Percentiles rank a stretch among this genome's conserved stretches.
phyloP scores from a whole-genome alignment of 2,888 invertebrate genomes.

The Mechanitis messenoides region DNA sequence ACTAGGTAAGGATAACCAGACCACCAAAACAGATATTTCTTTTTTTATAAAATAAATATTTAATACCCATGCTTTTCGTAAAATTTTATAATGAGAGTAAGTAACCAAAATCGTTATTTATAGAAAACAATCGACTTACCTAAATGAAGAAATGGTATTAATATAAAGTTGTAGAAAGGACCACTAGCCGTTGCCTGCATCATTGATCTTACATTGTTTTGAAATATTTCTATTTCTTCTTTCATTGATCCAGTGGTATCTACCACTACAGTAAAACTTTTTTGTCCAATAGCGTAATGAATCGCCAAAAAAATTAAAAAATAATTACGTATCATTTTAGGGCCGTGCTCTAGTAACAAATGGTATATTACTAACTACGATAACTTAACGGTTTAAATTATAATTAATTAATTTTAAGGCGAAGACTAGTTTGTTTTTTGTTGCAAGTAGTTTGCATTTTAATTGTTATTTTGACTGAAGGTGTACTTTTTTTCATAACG shows the following conservation, averaged over 20 bases:
- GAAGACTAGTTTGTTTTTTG: too few species aligned
- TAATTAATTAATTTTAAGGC: too few species aligned
- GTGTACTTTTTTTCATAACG: too few species aligned
- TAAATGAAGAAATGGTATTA: conserved; percentile 32
- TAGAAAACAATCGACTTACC: conserved; percentile 27
- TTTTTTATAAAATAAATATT: too few species aligned
- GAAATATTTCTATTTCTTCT: conserved; percentile 42
- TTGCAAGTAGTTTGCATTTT: too few species aligned
- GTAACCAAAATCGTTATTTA: too few species aligned
- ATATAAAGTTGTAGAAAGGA: conserved; percentile 27
- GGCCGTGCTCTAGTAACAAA: conserved; percentile 6
- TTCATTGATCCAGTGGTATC: conserved; percentile 51
- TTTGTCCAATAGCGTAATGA: conserved; percentile 23
- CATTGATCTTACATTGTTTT: conserved; percentile 35
- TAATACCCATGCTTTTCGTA: too few species aligned
- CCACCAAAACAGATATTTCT: too few species aligned
- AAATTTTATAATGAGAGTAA: too few species aligned
- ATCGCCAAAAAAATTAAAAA: conserved; percentile 7
- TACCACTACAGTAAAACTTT: conserved; percentile 49
- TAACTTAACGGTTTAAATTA: too few species aligned
- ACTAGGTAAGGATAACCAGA: too few species aligned
- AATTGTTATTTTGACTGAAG: too few species aligned
- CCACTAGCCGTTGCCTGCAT: conserved; percentile 10
- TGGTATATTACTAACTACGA: conserved; percentile 5
- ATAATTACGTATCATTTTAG: conserved; percentile 12